These are phyloP conservation scores for Delichon dasypus DNA, from an alignment of 2,797 vertebrate genomes.

Conservation along the genomic window DNA sequence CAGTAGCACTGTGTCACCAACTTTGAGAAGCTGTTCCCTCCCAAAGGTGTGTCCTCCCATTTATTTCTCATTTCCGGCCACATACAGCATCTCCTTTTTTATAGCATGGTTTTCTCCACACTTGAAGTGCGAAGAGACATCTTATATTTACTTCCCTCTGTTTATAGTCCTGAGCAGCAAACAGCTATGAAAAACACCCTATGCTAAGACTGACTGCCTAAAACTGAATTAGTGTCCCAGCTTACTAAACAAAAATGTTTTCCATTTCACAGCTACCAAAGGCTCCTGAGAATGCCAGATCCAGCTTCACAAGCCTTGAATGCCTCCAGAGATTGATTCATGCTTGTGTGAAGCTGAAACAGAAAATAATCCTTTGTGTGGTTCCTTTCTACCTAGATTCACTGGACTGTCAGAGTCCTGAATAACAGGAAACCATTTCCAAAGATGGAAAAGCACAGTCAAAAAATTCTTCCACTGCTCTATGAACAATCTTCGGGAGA, in stretches of 20 bases:
- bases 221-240: not conserved
- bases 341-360: not conserved
- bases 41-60: not conserved
- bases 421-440: constrained; percentile 16
- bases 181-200: not conserved
- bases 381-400: not conserved
- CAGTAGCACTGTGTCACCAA: not conserved
- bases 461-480: not conserved
- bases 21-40: not conserved
- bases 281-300: not conserved
- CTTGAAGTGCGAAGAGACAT: not conserved
- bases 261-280: not conserved
- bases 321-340: not conserved
- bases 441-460: not conserved
- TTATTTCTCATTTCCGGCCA: not conserved
- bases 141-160: not conserved
- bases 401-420: not conserved
- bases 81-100: constrained; percentile 17
- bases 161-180: not conserved
- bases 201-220: not conserved
- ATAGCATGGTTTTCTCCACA: not conserved
- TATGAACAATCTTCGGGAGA: not conserved
- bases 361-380: not conserved
- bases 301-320: not conserved
- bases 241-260: not conserved